A percentile compares a stretch with the other conserved stretches of the same genome.
These are phyloP conservation scores for Sitta europaea DNA, from an alignment of 2,113 vertebrate species.

Conservation along the genomic window DNA sequence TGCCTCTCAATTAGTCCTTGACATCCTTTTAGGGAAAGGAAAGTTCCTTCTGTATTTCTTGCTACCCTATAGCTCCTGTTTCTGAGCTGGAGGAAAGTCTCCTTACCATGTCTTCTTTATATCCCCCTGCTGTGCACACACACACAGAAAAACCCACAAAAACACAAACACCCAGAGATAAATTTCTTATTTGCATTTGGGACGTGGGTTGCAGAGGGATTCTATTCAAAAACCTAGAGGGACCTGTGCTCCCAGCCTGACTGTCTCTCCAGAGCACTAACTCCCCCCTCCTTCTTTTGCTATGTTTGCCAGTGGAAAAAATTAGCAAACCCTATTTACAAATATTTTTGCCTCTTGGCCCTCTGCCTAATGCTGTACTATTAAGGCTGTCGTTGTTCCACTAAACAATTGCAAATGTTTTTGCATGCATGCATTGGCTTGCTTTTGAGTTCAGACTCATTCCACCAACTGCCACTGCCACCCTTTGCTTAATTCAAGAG, in stretches of 20 bases:
- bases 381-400: constrained; percentile 32
- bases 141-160: not conserved
- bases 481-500: not conserved
- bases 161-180: not conserved
- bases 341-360: constrained; percentile 57
- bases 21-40: not conserved
- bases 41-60: not conserved
- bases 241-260: not conserved
- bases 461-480: not conserved
- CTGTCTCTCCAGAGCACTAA: not conserved
- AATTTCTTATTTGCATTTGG: not conserved
- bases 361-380: constrained; percentile 25
- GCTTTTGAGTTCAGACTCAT: not conserved
- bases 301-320: constrained; percentile 54
- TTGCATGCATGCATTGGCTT: constrained; percentile 8
- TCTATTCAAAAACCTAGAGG: not conserved
- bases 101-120: not conserved
- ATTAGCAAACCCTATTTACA: constrained; percentile 59
- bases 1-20: not conserved
- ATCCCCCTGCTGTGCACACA: not conserved
- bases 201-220: not conserved
- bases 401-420: constrained; percentile 62
- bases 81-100: not conserved
- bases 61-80: not conserved
- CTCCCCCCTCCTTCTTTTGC: not conserved